A percentile compares a stretch with the other conserved stretches of the same genome.
Evolutionary conservation across 2,113 vertebrate species (phyloP).

Genomic region (Ondatra zibethicus): DNA sequence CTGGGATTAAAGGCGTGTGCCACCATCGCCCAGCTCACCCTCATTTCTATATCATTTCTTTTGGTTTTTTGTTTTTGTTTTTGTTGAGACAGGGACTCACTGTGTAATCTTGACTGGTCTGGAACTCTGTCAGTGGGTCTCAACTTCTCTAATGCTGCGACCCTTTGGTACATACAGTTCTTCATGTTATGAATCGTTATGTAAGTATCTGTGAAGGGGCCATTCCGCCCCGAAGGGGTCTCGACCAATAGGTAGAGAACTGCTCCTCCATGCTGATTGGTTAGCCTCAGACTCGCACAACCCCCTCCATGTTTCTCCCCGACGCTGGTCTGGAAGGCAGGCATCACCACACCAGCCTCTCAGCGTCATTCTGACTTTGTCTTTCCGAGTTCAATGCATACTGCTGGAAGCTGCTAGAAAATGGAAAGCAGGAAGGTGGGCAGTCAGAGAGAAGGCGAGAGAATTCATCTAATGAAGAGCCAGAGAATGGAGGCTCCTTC

Average conservation of each 20-base stretch:
- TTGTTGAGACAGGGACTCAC: neutral
- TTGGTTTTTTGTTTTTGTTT: neutral
- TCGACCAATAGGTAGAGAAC: neutral
- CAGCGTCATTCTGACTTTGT: neutral
- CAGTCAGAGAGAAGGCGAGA: neutral
- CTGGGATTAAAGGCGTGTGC: too few relatives aligned
- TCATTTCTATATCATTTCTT: conserved; percentile 2
- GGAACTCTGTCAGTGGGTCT: neutral
- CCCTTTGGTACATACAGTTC: neutral
- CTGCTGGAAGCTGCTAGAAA: neutral
- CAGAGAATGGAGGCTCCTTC: neutral
- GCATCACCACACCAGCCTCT: neutral
- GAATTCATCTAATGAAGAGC: neutral
- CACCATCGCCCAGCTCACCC: neutral
- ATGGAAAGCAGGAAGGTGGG: neutral
- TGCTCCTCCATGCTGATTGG: neutral
- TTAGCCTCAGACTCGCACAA: neutral
- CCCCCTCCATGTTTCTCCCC: neutral
- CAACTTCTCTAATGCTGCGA: neutral
- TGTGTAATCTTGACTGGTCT: neutral
- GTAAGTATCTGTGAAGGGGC: neutral
- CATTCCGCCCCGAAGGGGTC: neutral
- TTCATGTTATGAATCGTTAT: neutral
- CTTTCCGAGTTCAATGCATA: neutral
- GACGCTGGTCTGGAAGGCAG: neutral